Conservation (phyloP, 2,797 vertebrate genomes). For the Pangasius macronema region DNA sequence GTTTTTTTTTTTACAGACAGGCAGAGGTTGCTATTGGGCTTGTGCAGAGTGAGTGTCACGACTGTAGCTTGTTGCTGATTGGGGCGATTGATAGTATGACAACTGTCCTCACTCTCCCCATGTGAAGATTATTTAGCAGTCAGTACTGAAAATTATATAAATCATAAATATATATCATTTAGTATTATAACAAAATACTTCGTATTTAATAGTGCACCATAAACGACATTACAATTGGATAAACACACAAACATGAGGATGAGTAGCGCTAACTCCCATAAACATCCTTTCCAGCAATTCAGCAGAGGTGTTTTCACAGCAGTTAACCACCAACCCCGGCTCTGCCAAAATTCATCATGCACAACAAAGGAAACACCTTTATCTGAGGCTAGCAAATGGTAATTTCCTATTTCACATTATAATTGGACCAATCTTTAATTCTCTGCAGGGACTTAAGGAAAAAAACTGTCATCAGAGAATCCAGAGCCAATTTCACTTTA, state of each 20-base stretch:
- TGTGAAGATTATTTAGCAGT: not conserved
- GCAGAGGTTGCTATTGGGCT: not conserved
- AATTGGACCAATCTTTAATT: slow-evolving; percentile 6
- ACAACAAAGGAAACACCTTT: slow-evolving; percentile 68
- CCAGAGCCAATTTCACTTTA: not conserved
- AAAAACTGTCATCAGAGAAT: slow-evolving; percentile 10
- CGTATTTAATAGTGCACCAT: no score
- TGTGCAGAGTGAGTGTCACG: not conserved
- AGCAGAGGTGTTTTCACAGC: slow-evolving; percentile 37
- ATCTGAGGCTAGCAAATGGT: slow-evolving; percentile 53
- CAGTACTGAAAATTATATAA: not conserved
- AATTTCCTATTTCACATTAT: slow-evolving; percentile 54
- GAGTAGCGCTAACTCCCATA: not conserved
- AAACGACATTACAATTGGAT: no score
- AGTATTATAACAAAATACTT: no score
- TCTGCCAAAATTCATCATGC: slow-evolving; percentile 43
- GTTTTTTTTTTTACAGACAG: not conserved
- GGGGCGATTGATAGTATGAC: not conserved
- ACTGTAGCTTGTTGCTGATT: not conserved
- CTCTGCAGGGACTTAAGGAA: slow-evolving; percentile 4
- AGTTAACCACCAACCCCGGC: not conserved
- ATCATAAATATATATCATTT: no score
- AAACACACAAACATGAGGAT: no score
- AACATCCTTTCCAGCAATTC: slow-evolving; percentile 42
- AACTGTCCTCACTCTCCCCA: not conserved